Evolutionary conservation across 1,140 invertebrate genomes (phyloP).

Genomic region (Dufourea novaeangliae): DNA sequence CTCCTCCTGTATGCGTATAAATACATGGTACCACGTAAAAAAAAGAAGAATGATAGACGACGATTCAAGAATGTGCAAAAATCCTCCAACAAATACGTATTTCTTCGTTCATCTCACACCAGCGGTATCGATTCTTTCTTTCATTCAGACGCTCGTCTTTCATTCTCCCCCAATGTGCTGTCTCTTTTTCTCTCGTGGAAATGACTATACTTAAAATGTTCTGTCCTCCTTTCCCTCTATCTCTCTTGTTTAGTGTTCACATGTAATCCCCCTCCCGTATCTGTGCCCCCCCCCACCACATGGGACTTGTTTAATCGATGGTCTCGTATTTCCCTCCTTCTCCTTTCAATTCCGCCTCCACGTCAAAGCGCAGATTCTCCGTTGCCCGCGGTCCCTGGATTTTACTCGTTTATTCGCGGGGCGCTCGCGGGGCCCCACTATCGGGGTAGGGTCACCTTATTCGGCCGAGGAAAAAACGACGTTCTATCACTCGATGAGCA

Average conservation of each 20-base stretch:
- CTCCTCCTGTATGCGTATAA: too few relatives aligned
- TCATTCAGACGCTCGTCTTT: not conserved
- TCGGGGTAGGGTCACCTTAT: conserved; percentile 47
- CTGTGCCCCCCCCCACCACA: not conserved
- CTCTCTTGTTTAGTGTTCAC: not conserved
- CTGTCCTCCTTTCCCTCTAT: not conserved
- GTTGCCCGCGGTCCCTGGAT: conserved; percentile 4
- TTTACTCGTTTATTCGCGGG: conserved; percentile 34
- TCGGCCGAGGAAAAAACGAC: conserved; percentile 51
- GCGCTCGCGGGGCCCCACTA: conserved; percentile 21
- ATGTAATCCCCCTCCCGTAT: not conserved
- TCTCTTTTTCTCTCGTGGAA: not conserved
- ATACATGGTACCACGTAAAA: too few relatives aligned
- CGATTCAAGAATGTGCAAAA: too few relatives aligned
- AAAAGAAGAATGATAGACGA: too few relatives aligned
- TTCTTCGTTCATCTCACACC: not conserved
- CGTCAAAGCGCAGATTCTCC: not conserved
- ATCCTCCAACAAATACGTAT: not conserved
- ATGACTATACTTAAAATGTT: not conserved
- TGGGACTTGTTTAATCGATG: not conserved
- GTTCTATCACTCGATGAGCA: conserved; percentile 71
- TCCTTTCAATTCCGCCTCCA: not conserved
- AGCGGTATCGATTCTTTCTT: not conserved
- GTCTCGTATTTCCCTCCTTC: conserved; percentile 8
- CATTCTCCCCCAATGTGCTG: not conserved